phyloP scores from a whole-genome alignment of 1,140 invertebrate genomes.

The Diorhabda carinulata region DNA sequence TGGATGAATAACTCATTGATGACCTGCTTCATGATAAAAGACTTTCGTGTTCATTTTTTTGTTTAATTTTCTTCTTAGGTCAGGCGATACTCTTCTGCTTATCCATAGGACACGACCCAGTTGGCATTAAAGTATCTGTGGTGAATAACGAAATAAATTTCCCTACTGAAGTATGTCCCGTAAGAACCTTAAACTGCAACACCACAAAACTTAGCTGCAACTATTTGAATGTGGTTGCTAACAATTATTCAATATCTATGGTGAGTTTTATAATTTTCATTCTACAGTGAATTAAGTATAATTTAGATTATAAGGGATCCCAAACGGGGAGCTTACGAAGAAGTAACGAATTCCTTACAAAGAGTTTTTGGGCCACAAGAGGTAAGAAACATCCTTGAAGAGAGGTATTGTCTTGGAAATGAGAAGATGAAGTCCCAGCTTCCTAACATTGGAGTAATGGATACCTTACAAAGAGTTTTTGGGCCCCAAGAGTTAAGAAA shows the following conservation, averaged over 20 bases:
- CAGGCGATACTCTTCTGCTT: constrained; percentile 95
- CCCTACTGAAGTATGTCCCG: constrained; percentile 50
- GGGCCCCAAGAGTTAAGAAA: not conserved
- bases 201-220: constrained; percentile 71
- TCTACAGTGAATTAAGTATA: not conserved
- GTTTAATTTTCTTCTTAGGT: constrained; percentile 17
- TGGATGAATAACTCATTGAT: too few species aligned
- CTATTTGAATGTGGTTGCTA: constrained; percentile 65
- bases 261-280: constrained; percentile 33
- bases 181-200: constrained; percentile 53
- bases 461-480: not conserved
- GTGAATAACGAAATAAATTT: constrained; percentile 77
- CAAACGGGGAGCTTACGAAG: not conserved
- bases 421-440: too few species aligned
- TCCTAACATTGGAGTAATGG: not conserved
- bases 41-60: not conserved
- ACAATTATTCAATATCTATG: constrained; percentile 54
- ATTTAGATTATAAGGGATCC: not conserved
- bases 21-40: not conserved
- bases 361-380: not conserved
- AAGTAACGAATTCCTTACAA: not conserved
- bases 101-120: constrained; percentile 88
- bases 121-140: constrained; percentile 76
- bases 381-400: too few species aligned
- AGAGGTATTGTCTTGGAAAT: too few species aligned